Evolutionary conservation across 2,113 vertebrate species (phyloP).

Genomic region (Solea senegalensis): DNA sequence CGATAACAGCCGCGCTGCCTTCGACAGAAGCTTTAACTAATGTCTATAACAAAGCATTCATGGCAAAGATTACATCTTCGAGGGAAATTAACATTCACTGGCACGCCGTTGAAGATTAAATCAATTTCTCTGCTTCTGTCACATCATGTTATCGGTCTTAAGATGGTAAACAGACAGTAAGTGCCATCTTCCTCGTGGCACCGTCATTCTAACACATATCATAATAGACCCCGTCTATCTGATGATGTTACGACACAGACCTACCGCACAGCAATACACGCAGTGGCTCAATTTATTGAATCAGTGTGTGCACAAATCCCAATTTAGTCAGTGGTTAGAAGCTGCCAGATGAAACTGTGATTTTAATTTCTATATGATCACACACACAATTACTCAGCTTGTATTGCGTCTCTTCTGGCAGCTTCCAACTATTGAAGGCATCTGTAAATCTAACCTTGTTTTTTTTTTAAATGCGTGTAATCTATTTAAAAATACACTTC

Average conservation of each 20-base stretch:
- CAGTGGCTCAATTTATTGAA: slow-evolving; percentile 46
- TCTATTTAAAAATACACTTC: neutral
- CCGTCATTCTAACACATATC: slow-evolving; percentile 56
- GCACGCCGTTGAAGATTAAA: slow-evolving; percentile 70
- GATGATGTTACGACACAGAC: slow-evolving; percentile 59
- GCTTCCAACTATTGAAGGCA: too few relatives aligned
- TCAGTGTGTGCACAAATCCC: slow-evolving; percentile 21
- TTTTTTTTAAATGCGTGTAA: neutral
- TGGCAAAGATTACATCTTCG: slow-evolving; percentile 72
- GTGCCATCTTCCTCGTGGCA: slow-evolving; percentile 65
- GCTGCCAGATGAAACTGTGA: slow-evolving; percentile 11
- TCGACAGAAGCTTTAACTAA: slow-evolving; percentile 62
- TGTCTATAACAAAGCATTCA: slow-evolving; percentile 66
- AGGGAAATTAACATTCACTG: slow-evolving; percentile 77
- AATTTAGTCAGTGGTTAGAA: slow-evolving; percentile 39
- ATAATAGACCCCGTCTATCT: slow-evolving; percentile 49
- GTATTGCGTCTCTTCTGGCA: too few relatives aligned
- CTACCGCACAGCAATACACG: slow-evolving; percentile 49
- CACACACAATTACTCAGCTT: neutral
- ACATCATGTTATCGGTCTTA: slow-evolving; percentile 71
- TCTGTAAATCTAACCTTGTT: slow-evolving; percentile 2
- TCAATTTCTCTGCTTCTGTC: slow-evolving; percentile 76
- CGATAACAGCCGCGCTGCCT: slow-evolving; percentile 55
- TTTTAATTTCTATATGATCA: slow-evolving; percentile 25
- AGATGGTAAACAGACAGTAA: slow-evolving; percentile 72